These are phyloP conservation scores for Parapristionchus giblindavisi DNA, from an alignment of 2,888 invertebrate genomes.

Conservation along the genomic window DNA sequence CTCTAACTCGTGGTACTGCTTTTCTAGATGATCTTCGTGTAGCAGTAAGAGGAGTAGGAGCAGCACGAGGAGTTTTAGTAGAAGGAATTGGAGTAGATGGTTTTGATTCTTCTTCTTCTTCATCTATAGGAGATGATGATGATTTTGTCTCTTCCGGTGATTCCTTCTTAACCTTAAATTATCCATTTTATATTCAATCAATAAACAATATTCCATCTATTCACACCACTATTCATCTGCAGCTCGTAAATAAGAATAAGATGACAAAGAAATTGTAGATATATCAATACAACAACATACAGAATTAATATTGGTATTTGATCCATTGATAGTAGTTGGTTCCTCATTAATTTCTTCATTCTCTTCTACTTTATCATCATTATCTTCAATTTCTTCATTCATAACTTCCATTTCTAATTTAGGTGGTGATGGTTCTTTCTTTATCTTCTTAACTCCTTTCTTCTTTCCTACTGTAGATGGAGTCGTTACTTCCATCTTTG, in stretches of 20 bases:
- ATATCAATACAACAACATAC: neutral
- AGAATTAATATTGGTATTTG: neutral
- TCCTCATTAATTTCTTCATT: neutral
- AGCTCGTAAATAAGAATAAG: no score
- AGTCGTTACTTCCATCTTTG: constrained; percentile 12
- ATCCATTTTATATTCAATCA: neutral
- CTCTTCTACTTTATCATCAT: neutral
- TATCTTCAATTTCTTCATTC: neutral
- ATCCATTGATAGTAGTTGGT: neutral
- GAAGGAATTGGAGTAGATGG: neutral
- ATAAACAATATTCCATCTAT: neutral
- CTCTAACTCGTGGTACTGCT: constrained; percentile 4
- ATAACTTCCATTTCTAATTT: neutral
- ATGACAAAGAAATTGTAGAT: no score
- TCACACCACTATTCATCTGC: no score
- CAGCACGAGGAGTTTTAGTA: neutral
- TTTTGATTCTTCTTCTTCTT: neutral
- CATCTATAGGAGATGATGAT: constrained; percentile 6
- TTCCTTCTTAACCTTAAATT: neutral
- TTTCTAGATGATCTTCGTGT: constrained; percentile 31
- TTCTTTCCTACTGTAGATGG: neutral
- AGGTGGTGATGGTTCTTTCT: neutral
- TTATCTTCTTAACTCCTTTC: constrained; percentile 7
- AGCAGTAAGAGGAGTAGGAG: neutral
- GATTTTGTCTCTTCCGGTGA: neutral